phyloP scores from a whole-genome alignment of 1,140 invertebrate genomes.

The Thrips palmi region DNA sequence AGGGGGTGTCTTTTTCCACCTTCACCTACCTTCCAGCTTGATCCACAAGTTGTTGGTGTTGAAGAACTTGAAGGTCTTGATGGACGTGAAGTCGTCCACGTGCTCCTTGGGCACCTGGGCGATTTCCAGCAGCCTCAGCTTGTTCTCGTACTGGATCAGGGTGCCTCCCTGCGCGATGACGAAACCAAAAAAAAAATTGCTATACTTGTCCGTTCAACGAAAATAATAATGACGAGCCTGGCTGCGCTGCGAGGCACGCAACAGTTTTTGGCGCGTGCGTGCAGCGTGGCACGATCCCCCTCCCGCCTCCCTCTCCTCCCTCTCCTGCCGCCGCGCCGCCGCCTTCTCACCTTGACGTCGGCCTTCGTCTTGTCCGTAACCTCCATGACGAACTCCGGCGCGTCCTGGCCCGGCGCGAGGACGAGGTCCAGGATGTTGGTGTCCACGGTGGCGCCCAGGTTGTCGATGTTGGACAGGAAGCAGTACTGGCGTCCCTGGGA shows the following conservation, averaged over 20 bases:
- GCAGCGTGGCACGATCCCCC: too few species aligned
- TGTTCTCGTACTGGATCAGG: slow-evolving; percentile 89
- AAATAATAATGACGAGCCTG: too few species aligned
- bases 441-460: slow-evolving; percentile 96
- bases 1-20: too few species aligned
- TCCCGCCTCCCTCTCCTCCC: too few species aligned
- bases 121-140: slow-evolving; percentile 91
- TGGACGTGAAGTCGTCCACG: slow-evolving; percentile 95
- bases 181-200: too few species aligned
- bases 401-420: slow-evolving; percentile 32
- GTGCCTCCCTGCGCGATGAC: slow-evolving; percentile 68
- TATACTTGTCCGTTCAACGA: too few species aligned
- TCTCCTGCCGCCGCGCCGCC: too few species aligned
- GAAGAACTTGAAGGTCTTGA: slow-evolving; percentile 98
- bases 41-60: slow-evolving; percentile 99
- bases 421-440: slow-evolving; percentile 82
- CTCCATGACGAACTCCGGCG: slow-evolving; percentile 96
- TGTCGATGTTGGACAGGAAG: slow-evolving; percentile 99
- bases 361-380: slow-evolving; percentile 98
- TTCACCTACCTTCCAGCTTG: slow-evolving; percentile 52
- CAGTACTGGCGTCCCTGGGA: slow-evolving; percentile 75
- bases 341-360: slow-evolving; percentile 89
- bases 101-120: slow-evolving; percentile 98
- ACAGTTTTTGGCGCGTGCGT: too few species aligned
- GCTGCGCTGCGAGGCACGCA: too few species aligned